Percentiles rank a stretch among this genome's conserved stretches.
These are phyloP conservation scores for Zaprionus lineosus DNA, from an alignment of 2,888 invertebrate species.

Conservation along the genomic window DNA sequence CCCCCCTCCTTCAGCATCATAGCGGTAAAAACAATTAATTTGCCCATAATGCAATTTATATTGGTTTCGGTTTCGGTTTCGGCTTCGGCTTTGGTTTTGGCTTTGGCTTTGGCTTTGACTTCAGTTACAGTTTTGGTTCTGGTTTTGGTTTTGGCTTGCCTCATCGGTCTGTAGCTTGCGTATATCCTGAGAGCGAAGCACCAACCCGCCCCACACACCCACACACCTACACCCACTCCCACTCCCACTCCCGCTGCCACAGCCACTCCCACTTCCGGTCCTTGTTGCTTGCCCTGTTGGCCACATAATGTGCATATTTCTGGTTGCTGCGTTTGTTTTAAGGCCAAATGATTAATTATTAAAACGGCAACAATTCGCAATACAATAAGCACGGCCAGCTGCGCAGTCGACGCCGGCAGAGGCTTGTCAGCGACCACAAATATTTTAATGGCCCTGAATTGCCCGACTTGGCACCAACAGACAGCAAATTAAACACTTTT, in stretches of 20 bases:
- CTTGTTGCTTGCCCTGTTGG: slow-evolving; percentile 23
- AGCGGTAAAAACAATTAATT: slow-evolving; percentile 76
- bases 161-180: slow-evolving; percentile 16
- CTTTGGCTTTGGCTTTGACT: too few relatives aligned
- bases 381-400: slow-evolving; percentile 16
- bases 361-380: slow-evolving; percentile 48
- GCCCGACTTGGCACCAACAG: neutral
- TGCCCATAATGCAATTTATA: slow-evolving; percentile 78
- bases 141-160: slow-evolving; percentile 24
- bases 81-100: slow-evolving; percentile 13
- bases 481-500: neutral
- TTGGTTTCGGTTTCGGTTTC: slow-evolving; percentile 55
- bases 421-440: slow-evolving; percentile 37
- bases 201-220: neutral
- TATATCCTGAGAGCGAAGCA: slow-evolving; percentile 20
- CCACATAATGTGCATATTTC: slow-evolving; percentile 60
- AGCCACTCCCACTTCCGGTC: neutral
- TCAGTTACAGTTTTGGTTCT: slow-evolving; percentile 17
- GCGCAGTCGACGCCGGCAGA: neutral
- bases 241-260: slow-evolving; percentile 7
- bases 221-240: neutral
- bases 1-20: slow-evolving; percentile 5
- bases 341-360: slow-evolving; percentile 73
- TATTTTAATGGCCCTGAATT: slow-evolving; percentile 57
- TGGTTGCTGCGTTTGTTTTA: slow-evolving; percentile 41